These are phyloP conservation scores for Cotesia chilonis DNA, from an alignment of 1,140 invertebrate species.

Conservation along the genomic window DNA sequence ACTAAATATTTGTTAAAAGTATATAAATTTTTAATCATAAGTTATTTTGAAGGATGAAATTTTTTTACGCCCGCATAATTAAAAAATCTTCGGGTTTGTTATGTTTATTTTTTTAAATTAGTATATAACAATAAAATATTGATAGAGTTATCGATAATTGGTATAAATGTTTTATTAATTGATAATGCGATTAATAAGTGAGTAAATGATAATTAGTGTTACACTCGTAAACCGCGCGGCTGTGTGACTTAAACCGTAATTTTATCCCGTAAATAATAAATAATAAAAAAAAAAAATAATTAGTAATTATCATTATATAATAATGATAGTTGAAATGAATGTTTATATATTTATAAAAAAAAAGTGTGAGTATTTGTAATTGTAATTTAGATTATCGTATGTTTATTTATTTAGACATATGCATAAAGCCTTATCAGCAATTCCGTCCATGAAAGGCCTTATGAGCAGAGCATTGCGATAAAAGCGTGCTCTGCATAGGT, in stretches of 20 bases:
- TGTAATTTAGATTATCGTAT: constrained; percentile 1
- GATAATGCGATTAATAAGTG: constrained; percentile 4
- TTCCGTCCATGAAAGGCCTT: constrained; percentile 39
- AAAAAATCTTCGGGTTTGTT: not conserved
- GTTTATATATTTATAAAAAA: too few species aligned
- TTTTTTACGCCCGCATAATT: too few species aligned
- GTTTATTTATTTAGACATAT: constrained; percentile 26
- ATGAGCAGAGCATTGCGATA: constrained; percentile 25
- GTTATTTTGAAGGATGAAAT: too few species aligned
- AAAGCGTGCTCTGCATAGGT: constrained; percentile 32
- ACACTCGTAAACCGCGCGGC: constrained; percentile 49
- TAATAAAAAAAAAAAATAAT: too few species aligned
- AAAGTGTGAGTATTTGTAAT: too few species aligned
- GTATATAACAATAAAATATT: not conserved
- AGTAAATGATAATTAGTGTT: constrained; percentile 27
- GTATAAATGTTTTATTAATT: not conserved
- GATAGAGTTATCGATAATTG: not conserved
- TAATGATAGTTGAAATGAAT: too few species aligned
- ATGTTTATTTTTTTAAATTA: constrained; percentile 5
- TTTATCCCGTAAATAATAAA: not conserved
- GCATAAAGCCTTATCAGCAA: constrained; percentile 31
- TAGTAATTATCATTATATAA: not conserved
- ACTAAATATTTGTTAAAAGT: not conserved
- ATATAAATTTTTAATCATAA: not conserved
- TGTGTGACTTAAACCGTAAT: constrained; percentile 52